Evolutionary conservation across 2,113 vertebrate species (phyloP).

Genomic region (Lamprologus lemairii): DNA sequence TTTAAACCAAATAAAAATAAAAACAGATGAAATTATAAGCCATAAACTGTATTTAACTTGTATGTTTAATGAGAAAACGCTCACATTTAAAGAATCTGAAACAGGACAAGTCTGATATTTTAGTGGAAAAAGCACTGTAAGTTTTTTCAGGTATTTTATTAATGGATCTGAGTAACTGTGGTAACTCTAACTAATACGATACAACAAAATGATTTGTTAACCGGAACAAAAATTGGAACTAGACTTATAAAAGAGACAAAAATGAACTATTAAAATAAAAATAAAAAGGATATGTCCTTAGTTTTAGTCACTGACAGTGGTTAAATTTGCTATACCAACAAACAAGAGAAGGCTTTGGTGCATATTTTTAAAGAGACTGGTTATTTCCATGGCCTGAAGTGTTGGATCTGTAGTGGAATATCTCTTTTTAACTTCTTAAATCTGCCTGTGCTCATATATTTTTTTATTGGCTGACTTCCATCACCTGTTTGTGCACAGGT

Average conservation of each 20-base stretch:
- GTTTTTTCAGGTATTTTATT: neutral
- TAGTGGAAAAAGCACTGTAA: neutral
- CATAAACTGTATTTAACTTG: neutral
- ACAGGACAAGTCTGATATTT: neutral
- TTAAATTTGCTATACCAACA: neutral
- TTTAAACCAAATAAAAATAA: neutral
- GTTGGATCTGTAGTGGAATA: neutral
- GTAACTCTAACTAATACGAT: neutral
- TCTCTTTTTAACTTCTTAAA: neutral
- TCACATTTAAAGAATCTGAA: neutral
- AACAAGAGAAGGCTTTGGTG: neutral
- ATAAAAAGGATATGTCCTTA: neutral
- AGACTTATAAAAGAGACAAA: neutral
- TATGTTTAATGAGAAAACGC: neutral
- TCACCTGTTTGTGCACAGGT: slow-evolving; percentile 42
- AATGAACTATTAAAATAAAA: neutral
- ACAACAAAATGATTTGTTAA: neutral
- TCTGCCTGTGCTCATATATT: neutral
- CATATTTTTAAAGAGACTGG: neutral
- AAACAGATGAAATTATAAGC: neutral
- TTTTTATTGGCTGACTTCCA: neutral
- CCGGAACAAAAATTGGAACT: neutral
- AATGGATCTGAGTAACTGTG: neutral
- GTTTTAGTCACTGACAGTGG: neutral
- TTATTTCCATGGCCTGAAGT: neutral